A percentile compares a stretch with the other conserved stretches of the same genome.
Conservation (phyloP, 2,888 invertebrate species). For the Campoletis raptor region DNA sequence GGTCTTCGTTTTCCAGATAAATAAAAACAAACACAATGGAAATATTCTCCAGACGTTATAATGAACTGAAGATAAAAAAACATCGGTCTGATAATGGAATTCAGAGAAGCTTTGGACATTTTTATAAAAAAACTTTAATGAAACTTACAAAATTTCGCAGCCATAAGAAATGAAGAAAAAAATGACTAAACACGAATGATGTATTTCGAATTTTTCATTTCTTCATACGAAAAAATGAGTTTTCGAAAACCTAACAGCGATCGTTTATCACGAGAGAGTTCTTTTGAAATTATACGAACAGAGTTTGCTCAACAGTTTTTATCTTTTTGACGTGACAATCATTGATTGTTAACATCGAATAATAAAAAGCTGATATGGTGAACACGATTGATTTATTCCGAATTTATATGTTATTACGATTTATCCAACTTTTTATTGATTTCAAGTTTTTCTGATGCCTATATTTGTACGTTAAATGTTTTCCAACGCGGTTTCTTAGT, state of each 20-base stretch:
- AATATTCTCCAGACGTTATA: neutral
- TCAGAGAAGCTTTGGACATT: neutral
- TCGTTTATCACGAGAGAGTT: neutral
- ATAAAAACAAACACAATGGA: constrained; percentile 6
- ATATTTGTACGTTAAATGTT: neutral
- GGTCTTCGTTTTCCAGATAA: neutral
- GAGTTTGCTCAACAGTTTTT: constrained; percentile 4
- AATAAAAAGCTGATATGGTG: neutral
- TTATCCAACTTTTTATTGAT: neutral
- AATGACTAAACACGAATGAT: neutral
- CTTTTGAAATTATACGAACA: neutral
- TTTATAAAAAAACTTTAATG: neutral
- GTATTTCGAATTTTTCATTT: neutral
- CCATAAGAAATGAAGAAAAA: neutral
- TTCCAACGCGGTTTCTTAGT: neutral
- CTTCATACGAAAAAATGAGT: neutral
- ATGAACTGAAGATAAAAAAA: neutral
- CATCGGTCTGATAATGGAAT: neutral
- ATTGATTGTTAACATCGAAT: neutral
- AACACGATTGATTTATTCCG: neutral
- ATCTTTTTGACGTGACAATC: neutral
- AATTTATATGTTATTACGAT: neutral
- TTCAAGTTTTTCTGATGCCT: neutral
- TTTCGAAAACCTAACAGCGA: neutral
- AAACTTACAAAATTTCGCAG: neutral